phyloP scores from a whole-genome alignment of 2,888 invertebrate species.

The Physocephala rufipes region DNA sequence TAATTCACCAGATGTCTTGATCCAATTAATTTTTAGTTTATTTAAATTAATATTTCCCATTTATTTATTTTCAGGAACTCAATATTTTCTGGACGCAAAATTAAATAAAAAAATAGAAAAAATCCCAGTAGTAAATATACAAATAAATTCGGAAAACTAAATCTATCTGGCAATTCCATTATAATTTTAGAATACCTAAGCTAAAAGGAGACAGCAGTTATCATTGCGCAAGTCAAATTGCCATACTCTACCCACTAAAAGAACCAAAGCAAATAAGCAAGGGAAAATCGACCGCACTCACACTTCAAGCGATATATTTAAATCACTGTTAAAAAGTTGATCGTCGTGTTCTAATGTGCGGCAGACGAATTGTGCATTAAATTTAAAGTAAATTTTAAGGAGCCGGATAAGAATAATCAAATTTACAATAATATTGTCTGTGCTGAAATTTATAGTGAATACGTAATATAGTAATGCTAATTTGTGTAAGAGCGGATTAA shows the following conservation, averaged over 20 bases:
- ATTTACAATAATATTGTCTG: background rate
- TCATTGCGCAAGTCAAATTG: background rate
- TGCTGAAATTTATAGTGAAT: background rate
- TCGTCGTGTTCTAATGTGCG: slow-evolving; percentile 58
- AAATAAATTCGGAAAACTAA: background rate
- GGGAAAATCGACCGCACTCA: slow-evolving; percentile 40
- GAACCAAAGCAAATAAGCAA: slow-evolving; percentile 33
- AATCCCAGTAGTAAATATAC: background rate
- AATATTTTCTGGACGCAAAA: too few relatives aligned
- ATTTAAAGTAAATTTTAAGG: slow-evolving; percentile 9
- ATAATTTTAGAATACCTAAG: background rate
- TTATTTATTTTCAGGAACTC: too few relatives aligned
- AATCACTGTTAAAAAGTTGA: slow-evolving; percentile 60
- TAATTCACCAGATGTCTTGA: too few relatives aligned
- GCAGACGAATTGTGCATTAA: slow-evolving; percentile 40
- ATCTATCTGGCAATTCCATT: background rate
- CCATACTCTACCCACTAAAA: slow-evolving; percentile 1
- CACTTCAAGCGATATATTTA: slow-evolving; percentile 42
- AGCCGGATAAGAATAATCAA: background rate
- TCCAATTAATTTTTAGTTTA: too few relatives aligned
- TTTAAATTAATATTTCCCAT: too few relatives aligned
- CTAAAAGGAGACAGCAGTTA: slow-evolving; percentile 9
- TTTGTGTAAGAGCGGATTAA: background rate
- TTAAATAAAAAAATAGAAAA: background rate
- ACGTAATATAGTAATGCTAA: background rate